Evolutionary conservation across 2,113 vertebrate genomes (phyloP).

Genomic region (Brienomyrus brachyistius): DNA sequence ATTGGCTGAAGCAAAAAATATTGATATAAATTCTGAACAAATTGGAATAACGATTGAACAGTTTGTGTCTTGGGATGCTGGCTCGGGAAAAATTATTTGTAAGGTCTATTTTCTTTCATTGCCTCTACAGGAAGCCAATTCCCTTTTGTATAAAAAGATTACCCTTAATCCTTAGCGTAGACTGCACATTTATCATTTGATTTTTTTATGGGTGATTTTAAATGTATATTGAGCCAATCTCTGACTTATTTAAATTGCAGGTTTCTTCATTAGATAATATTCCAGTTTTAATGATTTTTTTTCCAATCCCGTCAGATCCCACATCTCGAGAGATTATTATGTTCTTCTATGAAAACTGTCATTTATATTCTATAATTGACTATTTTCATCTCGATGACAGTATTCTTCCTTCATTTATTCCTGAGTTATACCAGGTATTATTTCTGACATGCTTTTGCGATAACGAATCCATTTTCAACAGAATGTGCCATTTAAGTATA

Average conservation of each 20-base stretch:
- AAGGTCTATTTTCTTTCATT: neutral
- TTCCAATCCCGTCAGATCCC: neutral
- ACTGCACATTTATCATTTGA: neutral
- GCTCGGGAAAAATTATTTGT: neutral
- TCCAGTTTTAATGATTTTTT: constrained; percentile 17
- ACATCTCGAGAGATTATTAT: constrained; percentile 3
- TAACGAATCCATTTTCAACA: constrained; percentile 12
- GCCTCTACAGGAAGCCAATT: neutral
- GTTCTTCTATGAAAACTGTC: neutral
- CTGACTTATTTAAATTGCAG: constrained; percentile 11
- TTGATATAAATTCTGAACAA: neutral
- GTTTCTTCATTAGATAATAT: constrained; percentile 15
- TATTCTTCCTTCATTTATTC: neutral
- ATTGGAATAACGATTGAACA: neutral
- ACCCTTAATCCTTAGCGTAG: neutral
- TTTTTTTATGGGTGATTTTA: neutral
- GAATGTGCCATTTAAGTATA: neutral
- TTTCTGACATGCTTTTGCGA: constrained; percentile 3
- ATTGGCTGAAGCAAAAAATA: neutral
- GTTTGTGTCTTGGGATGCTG: neutral
- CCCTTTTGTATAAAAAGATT: neutral
- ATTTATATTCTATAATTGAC: constrained; percentile 16
- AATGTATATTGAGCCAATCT: constrained; percentile 1
- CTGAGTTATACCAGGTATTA: constrained; percentile 1
- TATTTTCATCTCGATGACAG: constrained; percentile 3